Evolutionary conservation across 2,113 vertebrate genomes (phyloP), one percentile per base, ranked within the genome.

Genomic region (Apistogramma diplotaenia): DNA sequence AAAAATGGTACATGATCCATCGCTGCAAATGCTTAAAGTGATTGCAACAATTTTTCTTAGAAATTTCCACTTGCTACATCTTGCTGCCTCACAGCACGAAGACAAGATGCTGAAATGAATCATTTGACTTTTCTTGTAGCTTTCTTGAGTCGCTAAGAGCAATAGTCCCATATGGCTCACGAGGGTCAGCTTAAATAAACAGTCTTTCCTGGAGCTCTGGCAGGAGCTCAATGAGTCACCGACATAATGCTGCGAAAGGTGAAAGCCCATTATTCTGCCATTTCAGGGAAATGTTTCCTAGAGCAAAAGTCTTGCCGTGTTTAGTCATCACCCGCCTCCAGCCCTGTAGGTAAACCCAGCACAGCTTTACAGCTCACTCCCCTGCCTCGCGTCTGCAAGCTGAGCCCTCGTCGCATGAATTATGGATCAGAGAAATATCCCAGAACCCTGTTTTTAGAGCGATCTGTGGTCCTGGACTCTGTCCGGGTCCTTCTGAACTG

Each of bases 401-500:
- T 81, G 61, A 54, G 80, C n/a, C 23, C 11, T 3, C 31, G 65
- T 54, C 19, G 16, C 58, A 90, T 81, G 86, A 91, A 90, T 90
- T 82, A 90, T 90, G 83, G 86, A 94, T 92, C 75, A 78, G 57
- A 83, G 49, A 83, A 87, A 83, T 87, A 60, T 88, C 70, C 65
- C 79, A 86, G 79, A 83, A 79, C 60, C 46, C 78, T 78, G 80
- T 84, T 58, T 65, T 78, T 70, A 89, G 54, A 91, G 81, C 76
- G 84, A 86, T 85, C 61, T 78, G 78, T 81, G 49, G 79, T 84
- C 88, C 90, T 91, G 89, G 88, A 89, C 43, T 85, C 77, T 21
- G 76, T 87, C 83, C 84, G 71, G 61, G 88, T 89, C 85, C 84
- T 91, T 92, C 83, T 92, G 94, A 94, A 93, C 88, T 67, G 85